A percentile compares a stretch with the other conserved stretches of the same genome.
These are phyloP conservation scores for Anguilla japonica DNA, from an alignment of 2,113 vertebrate genomes.

Conservation along the genomic window DNA sequence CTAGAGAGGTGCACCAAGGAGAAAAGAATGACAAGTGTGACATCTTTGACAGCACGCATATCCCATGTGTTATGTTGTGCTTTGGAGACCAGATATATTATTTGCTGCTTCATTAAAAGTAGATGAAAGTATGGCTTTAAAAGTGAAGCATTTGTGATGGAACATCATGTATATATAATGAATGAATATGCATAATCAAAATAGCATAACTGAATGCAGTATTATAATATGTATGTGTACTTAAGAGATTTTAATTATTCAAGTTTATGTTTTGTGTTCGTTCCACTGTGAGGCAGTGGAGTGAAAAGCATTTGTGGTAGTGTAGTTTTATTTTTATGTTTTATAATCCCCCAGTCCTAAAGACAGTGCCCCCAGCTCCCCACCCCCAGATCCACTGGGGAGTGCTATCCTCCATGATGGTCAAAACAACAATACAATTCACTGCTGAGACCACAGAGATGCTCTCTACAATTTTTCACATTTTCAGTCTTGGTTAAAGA, in stretches of 20 bases:
- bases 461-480: constrained; percentile 21
- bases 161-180: background rate
- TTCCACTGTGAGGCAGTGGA: too few relatives aligned
- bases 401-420: constrained; percentile 1
- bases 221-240: background rate
- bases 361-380: background rate
- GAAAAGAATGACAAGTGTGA: background rate
- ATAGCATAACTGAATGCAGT: background rate
- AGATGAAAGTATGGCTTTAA: background rate
- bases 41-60: background rate
- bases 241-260: background rate
- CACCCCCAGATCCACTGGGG: background rate
- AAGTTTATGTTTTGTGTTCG: too few relatives aligned
- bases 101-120: background rate
- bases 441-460: background rate
- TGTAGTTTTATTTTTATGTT: background rate
- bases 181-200: background rate
- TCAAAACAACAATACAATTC: constrained; percentile 22
- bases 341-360: background rate
- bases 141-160: background rate
- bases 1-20: background rate
- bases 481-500: constrained; percentile 20
- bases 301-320: background rate
- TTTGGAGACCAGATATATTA: background rate
- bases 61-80: background rate